Evolutionary conservation across 1,140 invertebrate genomes (phyloP).

Genomic region (Tetramorium simillimum): DNA sequence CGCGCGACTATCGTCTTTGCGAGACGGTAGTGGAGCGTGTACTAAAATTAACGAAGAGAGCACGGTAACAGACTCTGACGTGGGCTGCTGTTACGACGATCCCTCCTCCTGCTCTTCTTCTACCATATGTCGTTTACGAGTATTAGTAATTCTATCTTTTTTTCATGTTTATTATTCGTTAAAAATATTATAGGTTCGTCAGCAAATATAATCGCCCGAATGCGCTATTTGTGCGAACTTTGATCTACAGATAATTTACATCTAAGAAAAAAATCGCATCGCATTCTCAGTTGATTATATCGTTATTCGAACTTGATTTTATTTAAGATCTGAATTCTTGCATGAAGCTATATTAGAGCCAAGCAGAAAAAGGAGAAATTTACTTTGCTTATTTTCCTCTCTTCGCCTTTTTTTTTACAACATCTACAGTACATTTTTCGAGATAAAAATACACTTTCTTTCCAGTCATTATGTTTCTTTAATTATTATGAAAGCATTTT

Average conservation of each 20-base stretch:
- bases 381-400: background rate
- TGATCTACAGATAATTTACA: background rate
- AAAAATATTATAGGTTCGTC: background rate
- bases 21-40: conserved; percentile 13
- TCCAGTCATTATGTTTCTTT: background rate
- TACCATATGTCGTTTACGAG: background rate
- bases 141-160: background rate
- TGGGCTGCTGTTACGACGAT: conserved; percentile 13
- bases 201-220: background rate
- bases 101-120: conserved; percentile 9
- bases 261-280: background rate
- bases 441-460: background rate
- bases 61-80: background rate
- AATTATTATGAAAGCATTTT: background rate
- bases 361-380: background rate
- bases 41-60: conserved; percentile 47
- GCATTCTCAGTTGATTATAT: background rate
- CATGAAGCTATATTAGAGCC: background rate
- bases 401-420: background rate
- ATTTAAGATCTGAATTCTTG: background rate
- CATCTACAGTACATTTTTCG: background rate
- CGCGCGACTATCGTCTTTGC: conserved; percentile 4
- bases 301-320: background rate
- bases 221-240: background rate
- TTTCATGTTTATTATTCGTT: background rate